Conservation (phyloP, 2,797 vertebrate species). For the Mionectes olivaceus region DNA sequence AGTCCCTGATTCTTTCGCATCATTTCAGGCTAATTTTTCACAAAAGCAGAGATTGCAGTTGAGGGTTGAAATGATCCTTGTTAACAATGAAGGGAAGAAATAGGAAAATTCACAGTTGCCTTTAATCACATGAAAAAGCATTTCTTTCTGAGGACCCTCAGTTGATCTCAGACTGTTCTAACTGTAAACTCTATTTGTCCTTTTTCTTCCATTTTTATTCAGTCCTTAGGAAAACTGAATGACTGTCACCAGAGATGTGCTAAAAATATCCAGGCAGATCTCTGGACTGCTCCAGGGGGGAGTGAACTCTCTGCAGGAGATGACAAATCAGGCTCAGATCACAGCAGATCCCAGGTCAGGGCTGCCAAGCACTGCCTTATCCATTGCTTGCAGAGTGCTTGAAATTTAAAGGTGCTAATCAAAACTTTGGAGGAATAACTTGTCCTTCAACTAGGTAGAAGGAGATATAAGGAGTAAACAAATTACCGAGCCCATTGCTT, state of each 20-base stretch:
- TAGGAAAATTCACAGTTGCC: not conserved
- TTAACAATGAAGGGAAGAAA: not conserved
- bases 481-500: not conserved
- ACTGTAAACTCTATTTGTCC: not conserved
- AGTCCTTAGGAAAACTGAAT: not conserved
- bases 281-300: not conserved
- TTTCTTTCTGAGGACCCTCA: not conserved
- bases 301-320: not conserved
- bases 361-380: not conserved
- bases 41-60: not conserved
- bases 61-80: not conserved
- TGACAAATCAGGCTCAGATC: not conserved
- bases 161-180: not conserved
- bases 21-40: not conserved
- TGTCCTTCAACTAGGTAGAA: not conserved
- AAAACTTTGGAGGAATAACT: not conserved
- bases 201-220: not conserved
- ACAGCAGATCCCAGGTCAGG: not conserved
- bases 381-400: not conserved
- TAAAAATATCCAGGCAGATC: slow-evolving; percentile 46
- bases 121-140: not conserved
- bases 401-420: not conserved
- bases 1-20: not conserved
- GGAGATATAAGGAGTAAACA: not conserved
- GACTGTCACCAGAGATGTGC: slow-evolving; percentile 3